Base-by-base conservation (phyloP, 1,140 invertebrate species). In the Chironomus tepperi region DNA sequence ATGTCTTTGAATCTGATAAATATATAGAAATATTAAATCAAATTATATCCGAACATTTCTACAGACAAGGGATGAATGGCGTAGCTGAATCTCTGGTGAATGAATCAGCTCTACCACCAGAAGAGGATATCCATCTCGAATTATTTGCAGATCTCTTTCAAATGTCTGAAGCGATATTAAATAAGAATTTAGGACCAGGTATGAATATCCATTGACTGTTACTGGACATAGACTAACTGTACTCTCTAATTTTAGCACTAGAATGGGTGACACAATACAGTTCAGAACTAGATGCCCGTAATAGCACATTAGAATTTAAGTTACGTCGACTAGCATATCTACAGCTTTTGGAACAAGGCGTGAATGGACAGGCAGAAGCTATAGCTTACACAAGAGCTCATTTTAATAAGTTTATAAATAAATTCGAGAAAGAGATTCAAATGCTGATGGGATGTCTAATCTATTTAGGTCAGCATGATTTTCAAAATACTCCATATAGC, bases 391-490 rank as follows among this genome's bases (percentile, higher is more conserved):
- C 92, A 3, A 84, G 90, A 73, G 84, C 85, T 77, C 86, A 93
- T 83, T 88, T 95, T 78, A 87, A 88, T 42, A 88, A 88, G 77
- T 94, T 93, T 83, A 90, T 93, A 67, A 81, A 84, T 65, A 84
- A 86, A 75, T 89, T 94, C 81, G 88, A 91, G 76, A 92, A 91
- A 70, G 65, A 70, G 77, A 89, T 95, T 19, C 93, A 94, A 82
- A 87, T 86, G 19, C 80, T 95, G 76, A 95, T 95, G 93, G 93
- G 92, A 19, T 92, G 91, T 77, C 81, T 95, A 73, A 79, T 95
- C 57, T 95, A 89, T 80, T 82, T 93, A 65, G 24, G 24, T 88
- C 87, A 57, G 88, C 90, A 79, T 92, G 90, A 43, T 87, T 94
- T 64, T 34, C 84, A 86, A 73, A 87, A 86, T 21, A 94, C 93